Evolutionary conservation across 1,140 invertebrate genomes (phyloP), one percentile per base, ranked within the genome.

Genomic region (Drosophila nigrodunni): DNA sequence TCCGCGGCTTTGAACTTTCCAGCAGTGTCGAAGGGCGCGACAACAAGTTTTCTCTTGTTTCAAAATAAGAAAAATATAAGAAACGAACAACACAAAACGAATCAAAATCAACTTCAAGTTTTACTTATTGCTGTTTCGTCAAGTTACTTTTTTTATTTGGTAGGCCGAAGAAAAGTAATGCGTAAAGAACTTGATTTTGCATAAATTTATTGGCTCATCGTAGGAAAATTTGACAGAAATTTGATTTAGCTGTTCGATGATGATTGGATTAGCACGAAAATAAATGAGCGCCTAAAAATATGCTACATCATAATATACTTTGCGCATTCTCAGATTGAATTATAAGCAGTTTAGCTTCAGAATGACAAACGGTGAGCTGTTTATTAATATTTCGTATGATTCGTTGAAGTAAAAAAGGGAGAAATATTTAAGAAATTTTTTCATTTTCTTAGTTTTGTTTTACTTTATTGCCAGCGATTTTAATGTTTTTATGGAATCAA

Each of bases 1-100:
- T 89, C 80, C 85, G 85, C 85, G 85, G 85, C 78, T 89, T 76
- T 76, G 71, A 78, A 78, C 73, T 75, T 69, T 59, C 30, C 37
- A 30, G 25, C 66, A 65, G 74, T 85, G 74, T 85, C 76, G 82
- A 81, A 81, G 66, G 74, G 78, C 78, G 78, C 78, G 73, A 74
- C 66, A 78, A 77, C 65, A 68, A 87, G 72, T 77, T 79, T 67
- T 67, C 41, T 13, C 30, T 15, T 46, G 35, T 60, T 70, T 52
- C 58, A 15, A 15, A 44, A 34, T 35, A 35, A 61, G 44, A 49
- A 46, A 35, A 8, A 43, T 50, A 49, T 30, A 35, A 62, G 13
- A 21, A 3, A 39, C 10, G 18, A 50, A 61, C 54, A 52, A 46
- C 52, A 11, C 13, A 49, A 60, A 43, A 57, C 41, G 46, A 47